These are phyloP conservation scores for Oryzias sinensis DNA, from an alignment of 2,797 vertebrate genomes.

Conservation along the genomic window DNA sequence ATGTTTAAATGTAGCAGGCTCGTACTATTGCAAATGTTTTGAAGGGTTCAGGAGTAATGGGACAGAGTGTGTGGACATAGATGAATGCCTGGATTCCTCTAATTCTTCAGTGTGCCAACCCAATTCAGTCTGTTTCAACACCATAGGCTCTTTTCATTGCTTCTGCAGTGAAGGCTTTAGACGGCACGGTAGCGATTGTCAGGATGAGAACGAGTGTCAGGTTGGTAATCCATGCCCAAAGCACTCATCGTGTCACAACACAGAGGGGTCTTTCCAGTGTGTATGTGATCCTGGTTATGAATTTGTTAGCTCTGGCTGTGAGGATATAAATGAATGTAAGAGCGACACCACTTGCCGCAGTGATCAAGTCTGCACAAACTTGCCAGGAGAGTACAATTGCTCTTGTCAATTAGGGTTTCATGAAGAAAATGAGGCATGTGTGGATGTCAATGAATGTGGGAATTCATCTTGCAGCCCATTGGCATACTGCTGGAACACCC, in stretches of 20 bases:
- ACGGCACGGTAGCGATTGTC: slow-evolving; percentile 58
- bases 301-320: slow-evolving; percentile 52
- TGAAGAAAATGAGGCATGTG: slow-evolving; percentile 64
- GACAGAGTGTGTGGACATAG: slow-evolving; percentile 74
- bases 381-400: slow-evolving; percentile 72
- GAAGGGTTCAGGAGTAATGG: slow-evolving; percentile 74
- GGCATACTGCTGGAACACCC: slow-evolving; percentile 77
- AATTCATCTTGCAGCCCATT: slow-evolving; percentile 63
- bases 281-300: slow-evolving; percentile 68
- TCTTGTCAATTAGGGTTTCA: slow-evolving; percentile 72
- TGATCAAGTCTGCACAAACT: slow-evolving; percentile 79
- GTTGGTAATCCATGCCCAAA: slow-evolving; percentile 59
- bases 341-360: slow-evolving; percentile 63
- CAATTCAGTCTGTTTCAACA: slow-evolving; percentile 75
- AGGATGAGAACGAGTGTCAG: slow-evolving; percentile 68
- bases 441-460: slow-evolving; percentile 78
- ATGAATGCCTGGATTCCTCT: slow-evolving; percentile 72
- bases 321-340: slow-evolving; percentile 78
- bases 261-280: slow-evolving; percentile 72
- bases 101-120: slow-evolving; percentile 68
- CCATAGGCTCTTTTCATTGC: slow-evolving; percentile 74
- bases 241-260: slow-evolving; percentile 75
- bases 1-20: slow-evolving; percentile 77
- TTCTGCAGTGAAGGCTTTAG: slow-evolving; percentile 74
- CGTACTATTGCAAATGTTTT: slow-evolving; percentile 78